phyloP scores from a whole-genome alignment of 2,888 invertebrate species.

The Drosophila incognita region DNA sequence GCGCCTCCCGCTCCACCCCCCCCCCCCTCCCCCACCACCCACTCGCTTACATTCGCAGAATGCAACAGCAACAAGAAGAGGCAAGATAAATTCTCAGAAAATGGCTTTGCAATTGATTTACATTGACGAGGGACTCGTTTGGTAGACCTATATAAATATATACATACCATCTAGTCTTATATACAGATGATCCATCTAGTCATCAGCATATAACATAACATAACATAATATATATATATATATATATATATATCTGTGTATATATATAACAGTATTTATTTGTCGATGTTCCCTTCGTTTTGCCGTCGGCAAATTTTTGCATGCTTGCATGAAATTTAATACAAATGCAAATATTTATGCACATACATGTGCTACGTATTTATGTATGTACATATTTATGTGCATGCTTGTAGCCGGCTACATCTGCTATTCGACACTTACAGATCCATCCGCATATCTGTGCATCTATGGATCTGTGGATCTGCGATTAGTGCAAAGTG shows the following conservation, averaged over 20 bases:
- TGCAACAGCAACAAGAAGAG: constrained; percentile 30
- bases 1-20: too few species aligned
- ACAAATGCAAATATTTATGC: constrained; percentile 48
- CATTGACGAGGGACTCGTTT: constrained; percentile 31
- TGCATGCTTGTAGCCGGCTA: background rate
- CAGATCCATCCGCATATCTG: constrained; percentile 7
- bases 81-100: constrained; percentile 48
- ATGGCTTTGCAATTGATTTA: constrained; percentile 53
- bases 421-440: constrained; percentile 7
- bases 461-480: constrained; percentile 10
- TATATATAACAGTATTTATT: constrained; percentile 3
- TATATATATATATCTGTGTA: constrained; percentile 2
- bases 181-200: background rate
- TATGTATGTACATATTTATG: background rate
- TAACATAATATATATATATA: background rate
- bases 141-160: constrained; percentile 2
- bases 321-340: constrained; percentile 60
- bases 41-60: constrained; percentile 29
- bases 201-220: background rate
- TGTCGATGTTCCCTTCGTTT: constrained; percentile 30
- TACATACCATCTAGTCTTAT: background rate
- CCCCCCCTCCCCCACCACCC: background rate
- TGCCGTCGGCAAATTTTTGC: constrained; percentile 60
- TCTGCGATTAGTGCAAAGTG: constrained; percentile 58
- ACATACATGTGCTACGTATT: background rate